These are phyloP conservation scores for Caenorhabditis sinica DNA, from an alignment of 2,888 invertebrate genomes.

Conservation along the genomic window DNA sequence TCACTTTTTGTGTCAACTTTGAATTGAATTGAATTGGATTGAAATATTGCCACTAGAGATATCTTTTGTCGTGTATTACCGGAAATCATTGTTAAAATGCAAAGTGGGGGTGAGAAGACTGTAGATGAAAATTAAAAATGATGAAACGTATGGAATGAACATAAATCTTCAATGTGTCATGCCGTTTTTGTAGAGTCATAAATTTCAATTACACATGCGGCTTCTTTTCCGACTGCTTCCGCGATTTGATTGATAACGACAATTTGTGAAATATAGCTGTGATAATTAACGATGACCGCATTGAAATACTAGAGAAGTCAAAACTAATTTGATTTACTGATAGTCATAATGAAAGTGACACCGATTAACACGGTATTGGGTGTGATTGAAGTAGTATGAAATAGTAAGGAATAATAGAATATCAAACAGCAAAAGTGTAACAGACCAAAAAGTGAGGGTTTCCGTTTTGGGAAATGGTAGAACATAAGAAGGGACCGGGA, in stretches of 20 bases:
- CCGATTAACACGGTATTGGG: slow-evolving; percentile 1
- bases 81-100: not conserved
- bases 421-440: not conserved
- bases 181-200: slow-evolving; percentile 38
- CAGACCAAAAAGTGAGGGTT: not conserved
- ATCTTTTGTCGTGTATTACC: not conserved
- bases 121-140: slow-evolving; percentile 7
- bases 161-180: slow-evolving; percentile 44
- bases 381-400: not conserved
- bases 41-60: not conserved
- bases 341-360: slow-evolving; percentile 38
- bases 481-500: not conserved
- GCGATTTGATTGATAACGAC: slow-evolving; percentile 55
- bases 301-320: not conserved
- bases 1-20: slow-evolving; percentile 30
- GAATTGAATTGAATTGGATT: slow-evolving; percentile 9
- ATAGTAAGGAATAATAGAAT: not conserved
- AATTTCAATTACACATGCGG: slow-evolving; percentile 60
- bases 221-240: slow-evolving; percentile 52
- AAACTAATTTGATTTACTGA: slow-evolving; percentile 34
- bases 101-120: not conserved
- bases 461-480: not conserved
- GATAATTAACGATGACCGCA: slow-evolving; percentile 53
- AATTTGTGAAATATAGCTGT: slow-evolving; percentile 43
- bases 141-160: slow-evolving; percentile 40